Percentiles rank a stretch among this genome's conserved stretches.
phyloP scores from a whole-genome alignment of 2,888 invertebrate species.

The Platycheirus albimanus region DNA sequence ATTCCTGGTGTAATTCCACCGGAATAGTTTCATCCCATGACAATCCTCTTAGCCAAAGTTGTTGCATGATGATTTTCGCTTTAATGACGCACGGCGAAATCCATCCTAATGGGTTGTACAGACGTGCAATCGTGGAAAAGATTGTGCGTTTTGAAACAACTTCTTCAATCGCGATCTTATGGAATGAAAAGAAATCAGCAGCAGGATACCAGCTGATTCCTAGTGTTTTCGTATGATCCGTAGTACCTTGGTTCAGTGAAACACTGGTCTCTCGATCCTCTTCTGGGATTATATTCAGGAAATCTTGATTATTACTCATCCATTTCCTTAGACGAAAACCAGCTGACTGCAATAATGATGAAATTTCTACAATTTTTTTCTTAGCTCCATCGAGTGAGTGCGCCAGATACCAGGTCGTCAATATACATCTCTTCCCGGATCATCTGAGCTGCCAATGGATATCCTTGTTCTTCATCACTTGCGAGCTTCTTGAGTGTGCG shows the following conservation, averaged over 20 bases:
- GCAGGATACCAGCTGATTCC: slow-evolving; percentile 7
- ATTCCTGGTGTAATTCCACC: neutral
- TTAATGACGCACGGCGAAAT: slow-evolving; percentile 10
- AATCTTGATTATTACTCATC: neutral
- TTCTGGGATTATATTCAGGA: neutral
- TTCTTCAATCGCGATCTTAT: neutral
- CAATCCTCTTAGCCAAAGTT: neutral
- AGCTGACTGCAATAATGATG: neutral
- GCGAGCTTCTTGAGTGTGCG: neutral
- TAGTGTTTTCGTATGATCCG: neutral
- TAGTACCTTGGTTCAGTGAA: neutral
- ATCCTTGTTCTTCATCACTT: neutral
- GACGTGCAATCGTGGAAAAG: slow-evolving; percentile 7
- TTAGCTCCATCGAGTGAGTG: neutral
- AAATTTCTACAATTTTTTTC: neutral
- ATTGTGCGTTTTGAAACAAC: slow-evolving; percentile 2
- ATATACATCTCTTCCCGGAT: slow-evolving; percentile 13
- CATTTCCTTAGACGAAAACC: slow-evolving; percentile 19
- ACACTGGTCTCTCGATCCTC: neutral
- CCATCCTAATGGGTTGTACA: slow-evolving; percentile 13
- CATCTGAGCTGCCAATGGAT: neutral
- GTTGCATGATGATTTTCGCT: slow-evolving; percentile 10
- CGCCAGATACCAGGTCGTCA: slow-evolving; percentile 1
- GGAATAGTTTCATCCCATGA: slow-evolving; percentile 8
- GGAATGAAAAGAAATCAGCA: neutral